Evolutionary conservation across 2,797 vertebrate genomes (phyloP), one percentile per base, ranked within the genome.

Genomic region (Manis crassicaudata): DNA sequence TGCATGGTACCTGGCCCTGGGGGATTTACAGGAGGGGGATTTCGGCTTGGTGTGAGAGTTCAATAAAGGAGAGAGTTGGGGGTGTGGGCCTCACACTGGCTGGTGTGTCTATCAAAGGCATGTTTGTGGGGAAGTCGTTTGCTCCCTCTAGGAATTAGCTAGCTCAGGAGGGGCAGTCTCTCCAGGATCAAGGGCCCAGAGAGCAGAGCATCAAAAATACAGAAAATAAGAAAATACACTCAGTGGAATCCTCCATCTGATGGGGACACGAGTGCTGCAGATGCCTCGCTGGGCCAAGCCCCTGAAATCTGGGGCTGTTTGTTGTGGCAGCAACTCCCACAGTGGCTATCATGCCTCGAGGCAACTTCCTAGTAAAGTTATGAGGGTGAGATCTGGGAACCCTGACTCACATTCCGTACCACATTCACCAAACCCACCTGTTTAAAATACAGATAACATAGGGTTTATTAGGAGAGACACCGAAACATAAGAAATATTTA

Each of bases 341-440:
- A 21, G 16, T 20, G 43, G 62, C 5, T 35, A 50, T 56, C 1
- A 6, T 4, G 13, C 18, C 35, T 76, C 0, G 0, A 50, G 37
- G 56, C 56, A 62, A 68, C 73, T 60, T 88, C 37, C n/a, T 27
- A 11, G 29, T 35, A 27, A 60, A 35, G 84, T 16, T 73, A 8
- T 5, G 16, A 75, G 23, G 65, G 54, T 40, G 21, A 75, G 35
- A 52, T 80, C 3, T 21, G 50, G 52, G 27, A 84, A 80, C 37
- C 12, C 37, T 52, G 50, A 37, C 43, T 88, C 35, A 77, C 0
- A 5, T 27, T 65, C 32, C 35, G 32, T 62, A 73, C 0, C 58
- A 21, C 32, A 13, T 58, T 8, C 21, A 52, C 35, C 16, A 35
- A 77, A 70, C 35, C 25, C 27, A 54, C 18, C 37, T 37, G 54